phyloP scores from a whole-genome alignment of 1,140 invertebrate genomes.

The Calliphora vicina region DNA sequence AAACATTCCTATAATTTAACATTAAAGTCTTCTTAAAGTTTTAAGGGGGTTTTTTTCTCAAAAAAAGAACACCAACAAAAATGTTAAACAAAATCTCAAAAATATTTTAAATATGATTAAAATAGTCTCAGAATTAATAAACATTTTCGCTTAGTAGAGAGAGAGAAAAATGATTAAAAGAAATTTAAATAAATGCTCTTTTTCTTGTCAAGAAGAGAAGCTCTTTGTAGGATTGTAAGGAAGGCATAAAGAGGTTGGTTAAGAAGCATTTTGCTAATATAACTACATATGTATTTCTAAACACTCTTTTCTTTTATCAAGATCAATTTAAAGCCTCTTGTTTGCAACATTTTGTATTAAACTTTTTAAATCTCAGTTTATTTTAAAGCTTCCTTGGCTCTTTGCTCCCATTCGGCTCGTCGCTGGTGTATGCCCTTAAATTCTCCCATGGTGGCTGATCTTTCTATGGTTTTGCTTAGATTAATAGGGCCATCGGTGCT shows the following conservation, averaged over 20 bases:
- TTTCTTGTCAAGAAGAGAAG: neutral
- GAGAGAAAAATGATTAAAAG: too few species aligned
- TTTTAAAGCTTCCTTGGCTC: slow-evolving; percentile 71
- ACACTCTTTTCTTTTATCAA: neutral
- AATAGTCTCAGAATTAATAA: neutral
- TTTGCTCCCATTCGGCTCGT: slow-evolving; percentile 76
- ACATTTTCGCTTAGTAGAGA: neutral
- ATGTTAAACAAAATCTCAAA: neutral
- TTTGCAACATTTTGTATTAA: neutral
- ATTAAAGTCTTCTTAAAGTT: neutral
- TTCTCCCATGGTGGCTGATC: slow-evolving; percentile 60
- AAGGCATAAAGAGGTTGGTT: neutral
- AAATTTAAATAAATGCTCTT: neutral
- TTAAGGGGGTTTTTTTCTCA: neutral
- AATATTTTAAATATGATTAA: neutral
- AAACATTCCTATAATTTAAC: neutral
- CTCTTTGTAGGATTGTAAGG: neutral
- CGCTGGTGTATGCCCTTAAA: slow-evolving; percentile 77
- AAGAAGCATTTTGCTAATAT: neutral
- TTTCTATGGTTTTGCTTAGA: slow-evolving; percentile 51
- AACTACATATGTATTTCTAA: neutral
- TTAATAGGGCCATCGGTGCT: neutral
- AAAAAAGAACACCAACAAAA: neutral
- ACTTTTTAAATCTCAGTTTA: slow-evolving; percentile 40
- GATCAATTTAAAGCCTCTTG: neutral